phyloP scores from a whole-genome alignment of 2,113 vertebrate species.

The Ramphastos sulfuratus region DNA sequence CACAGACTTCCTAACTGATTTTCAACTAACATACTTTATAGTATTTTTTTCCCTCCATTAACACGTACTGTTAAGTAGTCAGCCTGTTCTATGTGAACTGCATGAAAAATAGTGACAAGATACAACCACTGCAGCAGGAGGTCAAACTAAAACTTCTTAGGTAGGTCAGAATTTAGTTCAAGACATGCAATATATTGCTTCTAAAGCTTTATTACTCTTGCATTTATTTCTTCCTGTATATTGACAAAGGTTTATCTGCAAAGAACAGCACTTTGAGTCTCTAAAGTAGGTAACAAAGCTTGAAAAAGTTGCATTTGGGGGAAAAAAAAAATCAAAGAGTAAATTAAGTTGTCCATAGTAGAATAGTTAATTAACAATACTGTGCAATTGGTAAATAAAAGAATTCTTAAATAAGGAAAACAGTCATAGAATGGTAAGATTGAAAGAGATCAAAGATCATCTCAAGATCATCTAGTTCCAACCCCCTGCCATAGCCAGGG shows the following conservation, averaged over 20 bases:
- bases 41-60: not conserved
- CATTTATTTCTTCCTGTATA: not conserved
- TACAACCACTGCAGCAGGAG: not conserved
- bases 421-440: no score
- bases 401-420: no score
- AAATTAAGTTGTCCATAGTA: not conserved
- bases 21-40: not conserved
- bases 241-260: not conserved
- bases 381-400: not conserved
- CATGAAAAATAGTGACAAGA: not conserved
- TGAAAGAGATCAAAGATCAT: no score
- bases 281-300: not conserved
- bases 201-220: not conserved
- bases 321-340: not conserved
- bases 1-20: not conserved
- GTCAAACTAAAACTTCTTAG: not conserved
- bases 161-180: not conserved
- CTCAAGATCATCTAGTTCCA: no score
- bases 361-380: not conserved
- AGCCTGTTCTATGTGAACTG: not conserved
- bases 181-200: not conserved
- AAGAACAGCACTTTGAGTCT: not conserved
- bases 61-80: not conserved
- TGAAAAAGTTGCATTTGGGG: not conserved
- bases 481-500: no score